Percentiles rank a stretch among this genome's conserved stretches.
Evolutionary conservation across 2,888 invertebrate genomes (phyloP).

Genomic region (Drosophila barbarae): DNA sequence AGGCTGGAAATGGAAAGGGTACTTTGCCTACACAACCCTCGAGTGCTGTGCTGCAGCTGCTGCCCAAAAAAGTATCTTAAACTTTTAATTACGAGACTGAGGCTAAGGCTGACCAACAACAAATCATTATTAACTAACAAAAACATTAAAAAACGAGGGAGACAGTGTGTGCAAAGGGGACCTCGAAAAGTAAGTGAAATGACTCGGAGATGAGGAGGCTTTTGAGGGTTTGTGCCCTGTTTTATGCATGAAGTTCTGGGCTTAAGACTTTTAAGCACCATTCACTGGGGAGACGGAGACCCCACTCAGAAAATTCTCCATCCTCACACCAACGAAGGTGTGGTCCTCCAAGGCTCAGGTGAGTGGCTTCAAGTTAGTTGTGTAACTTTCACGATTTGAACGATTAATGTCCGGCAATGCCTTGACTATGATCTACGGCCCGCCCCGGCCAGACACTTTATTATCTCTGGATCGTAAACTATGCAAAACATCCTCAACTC

Average conservation of each 20-base stretch:
- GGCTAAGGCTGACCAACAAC: conserved; percentile 53
- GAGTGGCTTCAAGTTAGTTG: conserved; percentile 26
- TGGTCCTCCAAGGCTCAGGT: conserved; percentile 29
- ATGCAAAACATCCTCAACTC: conserved; percentile 41
- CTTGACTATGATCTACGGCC: conserved; percentile 44
- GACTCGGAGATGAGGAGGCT: conserved; percentile 46
- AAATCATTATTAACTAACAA: conserved; percentile 69
- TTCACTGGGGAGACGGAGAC: conserved; percentile 29
- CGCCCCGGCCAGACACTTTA: conserved; percentile 33
- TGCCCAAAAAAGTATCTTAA: conserved; percentile 68
- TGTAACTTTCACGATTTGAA: conserved; percentile 45
- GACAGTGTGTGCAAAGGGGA: neutral
- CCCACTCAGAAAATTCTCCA: conserved; percentile 21
- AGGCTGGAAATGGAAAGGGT: neutral
- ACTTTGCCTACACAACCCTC: conserved; percentile 58
- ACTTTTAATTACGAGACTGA: conserved; percentile 66
- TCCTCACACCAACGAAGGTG: neutral
- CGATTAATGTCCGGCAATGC: conserved; percentile 44
- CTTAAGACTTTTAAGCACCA: conserved; percentile 47
- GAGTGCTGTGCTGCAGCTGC: conserved; percentile 59
- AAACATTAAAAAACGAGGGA: conserved; percentile 29
- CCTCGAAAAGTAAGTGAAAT: conserved; percentile 50
- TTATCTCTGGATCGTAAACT: conserved; percentile 43
- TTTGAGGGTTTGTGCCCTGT: conserved; percentile 20
- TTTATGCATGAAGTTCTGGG: conserved; percentile 47